Conservation (phyloP, 2,888 invertebrate genomes). For the Phyto melanocephala region DNA sequence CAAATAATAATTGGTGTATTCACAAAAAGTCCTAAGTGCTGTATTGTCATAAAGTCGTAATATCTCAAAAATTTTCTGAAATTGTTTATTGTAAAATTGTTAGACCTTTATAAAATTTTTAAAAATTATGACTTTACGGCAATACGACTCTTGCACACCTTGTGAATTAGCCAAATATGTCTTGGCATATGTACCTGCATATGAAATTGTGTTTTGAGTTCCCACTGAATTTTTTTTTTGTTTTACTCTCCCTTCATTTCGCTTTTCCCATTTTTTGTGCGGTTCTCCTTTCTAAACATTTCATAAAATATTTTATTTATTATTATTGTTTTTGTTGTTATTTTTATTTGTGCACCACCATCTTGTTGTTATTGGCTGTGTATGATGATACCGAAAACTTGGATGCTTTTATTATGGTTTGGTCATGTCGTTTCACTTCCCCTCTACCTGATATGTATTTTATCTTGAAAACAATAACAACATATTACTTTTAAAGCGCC, state of each 20-base stretch:
- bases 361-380: neutral
- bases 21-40: no score
- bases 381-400: conserved; percentile 5
- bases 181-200: no score
- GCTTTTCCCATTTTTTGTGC: neutral
- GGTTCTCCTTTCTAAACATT: conserved; percentile 5
- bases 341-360: neutral
- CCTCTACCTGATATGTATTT: neutral
- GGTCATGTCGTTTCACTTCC: neutral
- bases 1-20: no score
- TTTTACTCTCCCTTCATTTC: neutral
- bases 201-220: neutral
- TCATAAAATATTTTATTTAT: neutral
- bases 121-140: no score
- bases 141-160: no score
- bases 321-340: neutral
- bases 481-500: conserved; percentile 51
- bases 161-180: no score
- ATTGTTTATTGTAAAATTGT: no score
- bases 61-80: no score
- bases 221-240: neutral
- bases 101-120: no score
- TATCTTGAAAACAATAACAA: conserved; percentile 24
- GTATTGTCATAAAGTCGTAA: no score
- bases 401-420: conserved; percentile 28